These are phyloP conservation scores for Halocaridina rubra DNA, from an alignment of 2,888 invertebrate species.

Conservation along the genomic window DNA sequence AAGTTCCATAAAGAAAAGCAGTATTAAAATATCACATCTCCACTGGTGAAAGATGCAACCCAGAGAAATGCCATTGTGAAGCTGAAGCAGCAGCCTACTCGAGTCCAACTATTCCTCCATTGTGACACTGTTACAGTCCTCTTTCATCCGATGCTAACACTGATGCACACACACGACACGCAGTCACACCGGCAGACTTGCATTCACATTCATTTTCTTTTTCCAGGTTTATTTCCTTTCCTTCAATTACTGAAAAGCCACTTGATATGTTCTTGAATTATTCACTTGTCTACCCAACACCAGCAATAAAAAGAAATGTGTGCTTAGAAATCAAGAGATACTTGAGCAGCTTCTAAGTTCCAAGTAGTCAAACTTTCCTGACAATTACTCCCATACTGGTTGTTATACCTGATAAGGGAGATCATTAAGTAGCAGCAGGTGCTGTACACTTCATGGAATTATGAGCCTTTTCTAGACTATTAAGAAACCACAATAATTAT, in stretches of 20 bases:
- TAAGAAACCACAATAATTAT: no score
- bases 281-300: neutral
- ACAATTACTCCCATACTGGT: no score
- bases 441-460: no score
- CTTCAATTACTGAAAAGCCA: neutral
- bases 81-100: constrained; percentile 43
- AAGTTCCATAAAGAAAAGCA: constrained; percentile 51
- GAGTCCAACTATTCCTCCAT: constrained; percentile 41
- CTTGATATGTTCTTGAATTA: neutral
- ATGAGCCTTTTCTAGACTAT: no score
- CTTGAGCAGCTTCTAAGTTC: no score
- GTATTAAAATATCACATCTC: constrained; percentile 55
- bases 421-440: no score
- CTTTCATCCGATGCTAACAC: neutral
- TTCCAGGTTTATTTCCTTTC: neutral
- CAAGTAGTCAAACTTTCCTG: no score
- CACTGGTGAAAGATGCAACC: constrained; percentile 47
- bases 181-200: neutral
- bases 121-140: neutral
- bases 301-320: no score
- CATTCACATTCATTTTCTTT: neutral
- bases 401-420: no score
- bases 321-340: no score
- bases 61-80: constrained; percentile 35
- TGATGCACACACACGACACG: neutral